Conservation (phyloP, 1,140 invertebrate species). For the Halictus rubicundus region DNA sequence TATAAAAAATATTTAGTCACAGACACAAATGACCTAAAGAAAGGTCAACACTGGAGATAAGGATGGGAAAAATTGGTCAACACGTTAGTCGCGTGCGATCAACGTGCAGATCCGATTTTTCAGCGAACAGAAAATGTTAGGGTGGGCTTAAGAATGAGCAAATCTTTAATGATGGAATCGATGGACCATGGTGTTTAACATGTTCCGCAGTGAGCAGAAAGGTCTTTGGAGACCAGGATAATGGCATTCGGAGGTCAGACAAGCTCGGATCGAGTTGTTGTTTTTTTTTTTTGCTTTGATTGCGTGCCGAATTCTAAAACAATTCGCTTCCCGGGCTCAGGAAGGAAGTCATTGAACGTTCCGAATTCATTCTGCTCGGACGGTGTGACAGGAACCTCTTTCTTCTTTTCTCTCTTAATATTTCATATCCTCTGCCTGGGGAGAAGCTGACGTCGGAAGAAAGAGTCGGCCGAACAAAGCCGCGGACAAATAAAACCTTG, state of each 20-base stretch:
- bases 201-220: background rate
- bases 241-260: background rate
- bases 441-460: slow-evolving; percentile 42
- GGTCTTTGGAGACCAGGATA: background rate
- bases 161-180: background rate
- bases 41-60: too few relatives aligned
- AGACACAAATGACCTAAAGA: too few relatives aligned
- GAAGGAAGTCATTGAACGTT: slow-evolving; percentile 32
- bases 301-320: background rate
- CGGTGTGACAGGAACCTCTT: background rate
- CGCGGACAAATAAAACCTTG: slow-evolving; percentile 28
- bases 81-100: background rate
- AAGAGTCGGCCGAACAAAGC: slow-evolving; percentile 43
- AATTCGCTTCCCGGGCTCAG: background rate
- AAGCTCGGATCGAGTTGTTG: background rate
- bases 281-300: background rate
- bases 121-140: background rate
- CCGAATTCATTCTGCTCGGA: background rate
- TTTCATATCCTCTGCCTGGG: slow-evolving; percentile 20
- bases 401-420: slow-evolving; percentile 30
- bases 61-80: background rate
- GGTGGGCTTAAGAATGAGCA: background rate
- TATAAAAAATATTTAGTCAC: too few relatives aligned
- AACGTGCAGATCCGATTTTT: background rate
- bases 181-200: background rate